These are phyloP conservation scores for Melolontha melolontha DNA, from an alignment of 2,888 invertebrate species.

Conservation along the genomic window DNA sequence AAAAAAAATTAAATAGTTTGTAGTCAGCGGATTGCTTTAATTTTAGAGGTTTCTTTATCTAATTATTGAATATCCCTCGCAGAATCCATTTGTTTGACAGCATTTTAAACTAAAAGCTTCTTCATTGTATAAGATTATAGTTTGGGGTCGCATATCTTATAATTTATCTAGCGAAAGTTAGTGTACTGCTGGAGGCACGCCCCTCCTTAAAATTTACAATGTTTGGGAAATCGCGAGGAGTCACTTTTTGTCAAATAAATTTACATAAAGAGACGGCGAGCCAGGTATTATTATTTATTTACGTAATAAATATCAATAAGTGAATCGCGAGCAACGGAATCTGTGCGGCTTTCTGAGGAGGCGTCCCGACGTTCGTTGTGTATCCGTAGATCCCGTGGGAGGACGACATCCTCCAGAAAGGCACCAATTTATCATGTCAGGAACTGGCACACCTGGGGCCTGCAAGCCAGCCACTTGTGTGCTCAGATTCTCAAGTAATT, in stretches of 20 bases:
- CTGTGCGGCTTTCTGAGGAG: slow-evolving; percentile 45
- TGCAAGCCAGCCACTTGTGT: slow-evolving; percentile 46
- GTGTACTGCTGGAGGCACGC: not conserved
- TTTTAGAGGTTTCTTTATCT: too few relatives aligned
- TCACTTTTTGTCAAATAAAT: slow-evolving; percentile 52
- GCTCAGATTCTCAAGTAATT: slow-evolving; percentile 57
- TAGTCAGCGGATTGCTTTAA: too few relatives aligned
- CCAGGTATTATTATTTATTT: slow-evolving; percentile 64
- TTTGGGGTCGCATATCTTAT: slow-evolving; percentile 9
- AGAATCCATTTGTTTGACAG: too few relatives aligned
- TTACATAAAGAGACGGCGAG: slow-evolving; percentile 59
- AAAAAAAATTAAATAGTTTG: too few relatives aligned
- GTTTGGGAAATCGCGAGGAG: slow-evolving; percentile 35
- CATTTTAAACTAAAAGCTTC: too few relatives aligned
- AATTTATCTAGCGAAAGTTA: slow-evolving; percentile 23
- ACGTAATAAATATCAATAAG: slow-evolving; percentile 63
- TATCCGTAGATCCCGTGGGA: slow-evolving; percentile 43
- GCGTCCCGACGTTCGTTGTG: slow-evolving; percentile 21
- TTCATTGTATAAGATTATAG: too few relatives aligned
- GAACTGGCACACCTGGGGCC: slow-evolving; percentile 56
- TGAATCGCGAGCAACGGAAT: slow-evolving; percentile 52
- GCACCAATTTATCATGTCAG: slow-evolving; percentile 52
- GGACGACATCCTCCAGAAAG: slow-evolving; percentile 39
- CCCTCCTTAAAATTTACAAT: slow-evolving; percentile 10
- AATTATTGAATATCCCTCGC: too few relatives aligned